phyloP scores from a whole-genome alignment of 2,113 vertebrate genomes.

The Mesembrinibis cayennensis region DNA sequence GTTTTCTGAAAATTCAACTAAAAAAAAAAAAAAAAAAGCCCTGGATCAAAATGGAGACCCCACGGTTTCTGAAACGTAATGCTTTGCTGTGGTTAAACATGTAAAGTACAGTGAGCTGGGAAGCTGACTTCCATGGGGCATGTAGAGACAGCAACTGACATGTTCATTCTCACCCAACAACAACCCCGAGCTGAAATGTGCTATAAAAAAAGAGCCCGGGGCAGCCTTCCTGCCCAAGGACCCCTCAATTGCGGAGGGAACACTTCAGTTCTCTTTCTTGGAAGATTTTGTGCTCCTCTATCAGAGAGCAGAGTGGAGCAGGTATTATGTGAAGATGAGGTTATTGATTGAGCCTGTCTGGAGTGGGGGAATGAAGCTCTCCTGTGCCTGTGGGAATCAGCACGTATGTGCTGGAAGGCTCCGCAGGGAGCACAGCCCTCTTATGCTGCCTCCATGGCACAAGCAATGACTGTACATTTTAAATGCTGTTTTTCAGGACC shows the following conservation, averaged over 20 bases:
- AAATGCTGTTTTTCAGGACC: background rate
- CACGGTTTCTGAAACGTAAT: background rate
- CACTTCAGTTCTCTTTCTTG: background rate
- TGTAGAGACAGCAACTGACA: background rate
- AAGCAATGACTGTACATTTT: background rate
- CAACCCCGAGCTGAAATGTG: background rate
- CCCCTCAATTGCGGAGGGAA: background rate
- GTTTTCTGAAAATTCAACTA: background rate
- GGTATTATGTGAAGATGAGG: background rate
- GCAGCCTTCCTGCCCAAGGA: background rate
- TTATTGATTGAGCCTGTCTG: background rate
- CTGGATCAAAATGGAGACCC: background rate
- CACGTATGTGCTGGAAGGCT: background rate
- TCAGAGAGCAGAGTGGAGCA: background rate
- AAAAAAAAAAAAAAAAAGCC: background rate
- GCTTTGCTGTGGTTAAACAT: background rate
- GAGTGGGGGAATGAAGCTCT: accelerated
- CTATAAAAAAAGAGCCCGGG: background rate
- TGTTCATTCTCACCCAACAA: background rate
- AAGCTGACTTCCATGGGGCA: background rate
- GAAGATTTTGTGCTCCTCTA: background rate
- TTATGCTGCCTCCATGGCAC: background rate
- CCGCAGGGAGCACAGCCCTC: background rate
- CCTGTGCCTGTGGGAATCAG: accelerated
- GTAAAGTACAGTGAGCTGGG: background rate